Evolutionary conservation across 2,888 invertebrate genomes (phyloP).

Genomic region (Ophraella communa): DNA sequence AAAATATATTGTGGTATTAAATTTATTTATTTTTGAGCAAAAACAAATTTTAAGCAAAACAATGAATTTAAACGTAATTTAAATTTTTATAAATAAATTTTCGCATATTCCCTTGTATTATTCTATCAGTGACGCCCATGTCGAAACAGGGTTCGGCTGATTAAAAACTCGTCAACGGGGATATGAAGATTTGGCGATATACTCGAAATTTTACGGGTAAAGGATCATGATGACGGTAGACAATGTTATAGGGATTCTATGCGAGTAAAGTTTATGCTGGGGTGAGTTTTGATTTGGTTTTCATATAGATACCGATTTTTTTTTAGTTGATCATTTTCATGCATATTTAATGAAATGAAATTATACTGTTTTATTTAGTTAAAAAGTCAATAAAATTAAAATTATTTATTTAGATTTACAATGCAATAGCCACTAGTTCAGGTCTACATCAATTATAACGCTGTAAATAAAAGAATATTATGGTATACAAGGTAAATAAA

Average conservation of each 20-base stretch:
- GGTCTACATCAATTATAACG: too few species aligned
- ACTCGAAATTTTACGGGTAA: conserved; percentile 35
- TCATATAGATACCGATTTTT: neutral
- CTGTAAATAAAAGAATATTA: too few species aligned
- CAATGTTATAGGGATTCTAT: conserved; percentile 14
- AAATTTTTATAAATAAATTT: neutral
- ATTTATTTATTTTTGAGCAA: too few species aligned
- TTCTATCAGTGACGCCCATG: neutral
- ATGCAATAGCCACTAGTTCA: too few species aligned
- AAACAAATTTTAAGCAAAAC: too few species aligned
- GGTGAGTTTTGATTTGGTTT: conserved; percentile 26
- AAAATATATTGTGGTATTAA: too few species aligned
- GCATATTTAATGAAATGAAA: neutral
- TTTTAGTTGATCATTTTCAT: neutral
- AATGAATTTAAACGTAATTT: neutral
- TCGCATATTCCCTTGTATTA: too few species aligned
- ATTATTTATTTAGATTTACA: too few species aligned
- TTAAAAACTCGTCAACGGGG: conserved; percentile 50
- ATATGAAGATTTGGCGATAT: conserved; percentile 37
- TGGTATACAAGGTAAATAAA: too few species aligned
- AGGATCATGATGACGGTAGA: conserved; percentile 9
- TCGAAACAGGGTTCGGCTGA: conserved; percentile 44
- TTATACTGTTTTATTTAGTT: too few species aligned
- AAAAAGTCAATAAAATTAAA: too few species aligned
- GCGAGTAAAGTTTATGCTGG: conserved; percentile 22